Percentiles rank a stretch among this genome's conserved stretches.
phyloP scores from a whole-genome alignment of 2,888 invertebrate species.

The Trissoscelio sp. region DNA sequence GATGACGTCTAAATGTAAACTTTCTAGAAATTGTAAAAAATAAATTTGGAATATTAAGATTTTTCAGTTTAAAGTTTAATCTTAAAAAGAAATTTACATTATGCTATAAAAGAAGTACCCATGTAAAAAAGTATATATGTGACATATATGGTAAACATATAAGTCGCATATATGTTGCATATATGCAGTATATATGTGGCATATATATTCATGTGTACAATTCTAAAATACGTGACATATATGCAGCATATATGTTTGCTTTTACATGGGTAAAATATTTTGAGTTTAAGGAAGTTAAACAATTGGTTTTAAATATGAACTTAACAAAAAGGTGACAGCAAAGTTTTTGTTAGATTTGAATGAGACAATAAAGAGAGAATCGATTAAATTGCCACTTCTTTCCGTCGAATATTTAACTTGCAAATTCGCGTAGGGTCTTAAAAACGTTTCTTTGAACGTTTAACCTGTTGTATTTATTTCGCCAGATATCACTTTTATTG shows the following conservation, averaged over 20 bases:
- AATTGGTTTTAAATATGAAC: too few relatives aligned
- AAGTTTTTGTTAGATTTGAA: neutral
- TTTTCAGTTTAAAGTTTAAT: neutral
- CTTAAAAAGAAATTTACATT: neutral
- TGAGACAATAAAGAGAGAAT: too few relatives aligned
- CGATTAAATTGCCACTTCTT: neutral
- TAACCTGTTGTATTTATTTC: constrained; percentile 7
- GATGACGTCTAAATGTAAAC: too few relatives aligned
- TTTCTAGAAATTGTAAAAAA: neutral
- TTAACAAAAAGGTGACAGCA: too few relatives aligned
- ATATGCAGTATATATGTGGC: too few relatives aligned
- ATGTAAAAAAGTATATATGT: too few relatives aligned
- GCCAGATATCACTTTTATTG: constrained; percentile 31
- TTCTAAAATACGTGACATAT: too few relatives aligned
- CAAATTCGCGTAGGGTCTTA: constrained; percentile 11
- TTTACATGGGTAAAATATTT: too few relatives aligned
- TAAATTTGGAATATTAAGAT: neutral
- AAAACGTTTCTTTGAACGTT: neutral
- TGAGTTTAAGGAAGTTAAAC: neutral
- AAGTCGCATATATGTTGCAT: too few relatives aligned
- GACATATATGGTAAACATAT: too few relatives aligned
- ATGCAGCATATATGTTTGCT: too few relatives aligned
- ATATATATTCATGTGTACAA: too few relatives aligned
- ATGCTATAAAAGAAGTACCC: neutral
- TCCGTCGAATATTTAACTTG: neutral